Evolutionary conservation across 2,888 invertebrate species (phyloP), one percentile per base, ranked within the genome.

Genomic region (Caenorhabditis sp.): DNA sequence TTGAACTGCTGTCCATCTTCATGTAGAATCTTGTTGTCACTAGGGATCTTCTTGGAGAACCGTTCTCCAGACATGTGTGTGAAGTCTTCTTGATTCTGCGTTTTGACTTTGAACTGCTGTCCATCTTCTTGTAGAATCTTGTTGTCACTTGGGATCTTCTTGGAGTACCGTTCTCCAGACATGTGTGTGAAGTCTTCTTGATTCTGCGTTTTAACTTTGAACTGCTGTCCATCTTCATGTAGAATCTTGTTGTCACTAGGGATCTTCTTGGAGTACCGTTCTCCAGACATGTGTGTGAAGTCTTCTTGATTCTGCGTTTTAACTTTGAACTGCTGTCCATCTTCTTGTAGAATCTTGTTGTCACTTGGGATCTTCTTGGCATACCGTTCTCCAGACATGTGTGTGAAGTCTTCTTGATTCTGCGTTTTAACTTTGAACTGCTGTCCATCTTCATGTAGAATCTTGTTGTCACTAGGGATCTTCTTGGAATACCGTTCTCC

Each of bases 21-120:
- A 40, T 60, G 60, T 15, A 60, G 37, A 13, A 60, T 60, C 60
- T 60, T 60, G 40, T 60, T 60, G 40, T 60, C 60, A 32, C 13
- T 15, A 8, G 60, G 60, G 15, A 60, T 11, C 40, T 60, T 60
- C 60, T 60, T 60, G 37, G 60, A 22, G 40, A 22, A 60, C 1
- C 60, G 60, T 20, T 60, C 60, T 22, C 60, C 60, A 40, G 40
- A 40, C 1, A 40, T 20, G 22, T 60, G 22, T 1, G 60, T 60
- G 60, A 60, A 60, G 60, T 60, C 60, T 13, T 60, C 60, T 18
- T 60, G 60, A n/a, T 60, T 60, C 60, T 60, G 60, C 2, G 60
- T 60, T 40, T 24, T 60, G 11, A 40, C 37, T 60, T 60, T 40
- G 11, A 60, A 60, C 22, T 60, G 37, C 40, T 60, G 60, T 18